Percentiles rank a stretch among this genome's conserved stretches.
Evolutionary conservation across 2,888 invertebrate species (phyloP).

Genomic region (Agrotis exclamationis): DNA sequence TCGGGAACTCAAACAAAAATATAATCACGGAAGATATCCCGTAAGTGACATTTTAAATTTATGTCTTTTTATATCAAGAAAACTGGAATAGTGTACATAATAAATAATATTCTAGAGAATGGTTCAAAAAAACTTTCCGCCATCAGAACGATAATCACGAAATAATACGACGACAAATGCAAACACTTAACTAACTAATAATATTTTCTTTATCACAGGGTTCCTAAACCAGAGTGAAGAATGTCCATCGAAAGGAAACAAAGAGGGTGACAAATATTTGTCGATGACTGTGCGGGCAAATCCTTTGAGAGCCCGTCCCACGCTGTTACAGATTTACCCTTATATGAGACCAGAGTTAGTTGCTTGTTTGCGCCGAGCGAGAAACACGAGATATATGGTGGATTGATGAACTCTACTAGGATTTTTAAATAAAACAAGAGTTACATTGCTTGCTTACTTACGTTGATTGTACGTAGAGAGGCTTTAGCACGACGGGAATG

Average conservation of each 20-base stretch:
- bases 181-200: constrained; percentile 18
- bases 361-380: constrained; percentile 39
- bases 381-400: constrained; percentile 32
- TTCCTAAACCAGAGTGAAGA: constrained; percentile 48
- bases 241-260: constrained; percentile 71
- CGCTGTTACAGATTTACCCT: constrained; percentile 66
- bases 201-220: constrained; percentile 48
- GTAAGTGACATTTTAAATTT: too few species aligned
- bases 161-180: background rate
- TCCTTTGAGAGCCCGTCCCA: constrained; percentile 78
- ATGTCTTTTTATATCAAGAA: too few species aligned
- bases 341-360: constrained; percentile 49
- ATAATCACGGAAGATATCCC: too few species aligned
- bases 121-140: background rate
- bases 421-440: constrained; percentile 9
- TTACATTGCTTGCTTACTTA: background rate
- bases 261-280: constrained; percentile 82
- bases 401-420: constrained; percentile 9
- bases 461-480: too few species aligned
- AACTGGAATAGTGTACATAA: too few species aligned
- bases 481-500: too few species aligned
- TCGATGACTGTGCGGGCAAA: constrained; percentile 75
- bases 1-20: too few species aligned
- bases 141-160: background rate
- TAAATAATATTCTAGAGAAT: too few species aligned